Evolutionary conservation across 2,797 vertebrate genomes (phyloP), one percentile per base, ranked within the genome.

Genomic region (Acridotheres tristis): DNA sequence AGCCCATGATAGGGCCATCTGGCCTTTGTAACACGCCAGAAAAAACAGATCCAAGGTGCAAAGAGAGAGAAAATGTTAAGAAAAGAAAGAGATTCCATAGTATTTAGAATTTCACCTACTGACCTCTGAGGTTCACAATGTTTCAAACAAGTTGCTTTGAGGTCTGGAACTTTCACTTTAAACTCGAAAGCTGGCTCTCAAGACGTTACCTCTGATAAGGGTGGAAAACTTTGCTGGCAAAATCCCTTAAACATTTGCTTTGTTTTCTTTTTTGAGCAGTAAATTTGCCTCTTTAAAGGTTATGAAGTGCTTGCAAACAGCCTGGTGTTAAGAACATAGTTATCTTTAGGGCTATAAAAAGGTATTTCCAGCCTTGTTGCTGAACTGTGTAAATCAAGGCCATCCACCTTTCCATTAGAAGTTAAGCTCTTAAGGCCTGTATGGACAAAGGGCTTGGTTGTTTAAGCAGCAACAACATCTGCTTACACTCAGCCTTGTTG

Each of bases 401-500:
- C 94, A 96, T 87, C 86, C 73, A 96, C 89, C 66, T 94, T 89
- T 97, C 94, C 71, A 89, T 94, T 95, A 97, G 89, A 93, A 86
- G 81, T 32, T 95, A 94, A 96, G 96, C 94, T 98, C 97, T 96
- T 92, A 95, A 93, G 83, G 78, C 55, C 38, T 86, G 14, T 76
- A 62, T 59, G 94, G 96, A 96, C 96, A 97, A 97, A 97, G 91
- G 87, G 87, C 93, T 96, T 93, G 85, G 91, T 94, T 95, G 92
- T 96, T 95, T 96, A 96, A 84, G 78, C 67, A 91, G 85, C 69
- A 95, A 97, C 92, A 97, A 96, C 94, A 97, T 97, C 96, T 97
- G 94, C 93, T 97, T 97, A 94, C 91, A 95, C 89, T 97, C 95
- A 96, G 38, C 47, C 40, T 94, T 9, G 66, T 95, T 96, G 96